Percentiles rank a stretch among this genome's conserved stretches.
Conservation (phyloP, 2,888 invertebrate species). For the Tigriopus californicus region DNA sequence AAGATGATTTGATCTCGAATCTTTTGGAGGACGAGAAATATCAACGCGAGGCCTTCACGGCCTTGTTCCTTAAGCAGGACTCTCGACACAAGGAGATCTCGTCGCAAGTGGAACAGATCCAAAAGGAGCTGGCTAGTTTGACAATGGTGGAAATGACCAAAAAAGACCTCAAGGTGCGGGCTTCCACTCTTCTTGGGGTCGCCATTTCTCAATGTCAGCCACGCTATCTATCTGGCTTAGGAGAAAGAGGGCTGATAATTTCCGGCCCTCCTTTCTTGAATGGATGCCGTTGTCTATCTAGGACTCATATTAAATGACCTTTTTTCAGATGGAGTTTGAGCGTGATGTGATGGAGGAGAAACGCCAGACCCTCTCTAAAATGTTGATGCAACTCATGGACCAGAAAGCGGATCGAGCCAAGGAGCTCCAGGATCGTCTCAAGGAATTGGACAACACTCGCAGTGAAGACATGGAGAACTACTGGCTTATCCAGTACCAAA, state of each 20-base stretch:
- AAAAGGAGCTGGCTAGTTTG: constrained; percentile 7
- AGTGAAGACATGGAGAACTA: constrained; percentile 27
- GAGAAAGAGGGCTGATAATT: too few relatives aligned
- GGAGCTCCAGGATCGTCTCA: constrained; percentile 45
- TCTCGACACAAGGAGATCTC: neutral
- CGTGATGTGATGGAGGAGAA: constrained; percentile 37
- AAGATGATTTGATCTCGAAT: constrained; percentile 38
- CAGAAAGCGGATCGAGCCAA: constrained; percentile 45
- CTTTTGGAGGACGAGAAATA: constrained; percentile 47
- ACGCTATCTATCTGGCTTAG: too few relatives aligned
- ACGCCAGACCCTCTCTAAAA: constrained; percentile 42
- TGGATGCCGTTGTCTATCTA: neutral
- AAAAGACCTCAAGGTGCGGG: constrained; percentile 10
- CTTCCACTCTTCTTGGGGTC: neutral
- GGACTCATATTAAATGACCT: neutral
- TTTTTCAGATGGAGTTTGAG: constrained; percentile 12
- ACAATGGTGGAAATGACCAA: constrained; percentile 16
- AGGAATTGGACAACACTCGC: constrained; percentile 44
- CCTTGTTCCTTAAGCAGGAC: constrained; percentile 32
- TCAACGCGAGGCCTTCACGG: constrained; percentile 50
- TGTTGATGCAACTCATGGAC: constrained; percentile 45
- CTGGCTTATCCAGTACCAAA: constrained; percentile 50
- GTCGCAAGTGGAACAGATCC: constrained; percentile 8
- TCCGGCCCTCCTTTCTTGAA: too few relatives aligned
- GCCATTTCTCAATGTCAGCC: too few relatives aligned